Conservation (phyloP, 2,888 invertebrate species). For the Diploptera punctata region DNA sequence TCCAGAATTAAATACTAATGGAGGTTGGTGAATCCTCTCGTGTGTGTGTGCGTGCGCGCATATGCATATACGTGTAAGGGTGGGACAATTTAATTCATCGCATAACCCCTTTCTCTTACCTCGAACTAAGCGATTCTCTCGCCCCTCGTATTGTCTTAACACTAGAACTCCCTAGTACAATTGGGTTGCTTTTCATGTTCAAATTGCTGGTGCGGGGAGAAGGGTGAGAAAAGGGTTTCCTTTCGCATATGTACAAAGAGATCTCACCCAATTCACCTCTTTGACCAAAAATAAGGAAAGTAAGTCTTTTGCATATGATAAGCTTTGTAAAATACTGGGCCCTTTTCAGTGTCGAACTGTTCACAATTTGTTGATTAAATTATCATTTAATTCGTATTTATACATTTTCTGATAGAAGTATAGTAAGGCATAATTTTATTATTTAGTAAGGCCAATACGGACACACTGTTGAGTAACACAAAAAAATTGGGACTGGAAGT, state of each 20-base stretch:
- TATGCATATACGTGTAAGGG: no score
- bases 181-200: background rate
- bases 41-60: background rate
- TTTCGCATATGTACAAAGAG: background rate
- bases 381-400: no score
- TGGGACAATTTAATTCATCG: constrained; percentile 16
- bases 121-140: constrained; percentile 9
- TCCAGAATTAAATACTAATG: constrained; percentile 5
- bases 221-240: background rate
- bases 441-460: no score
- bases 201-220: background rate
- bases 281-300: background rate
- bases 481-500: no score
- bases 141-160: constrained; percentile 7
- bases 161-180: constrained; percentile 1
- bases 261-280: background rate
- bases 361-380: no score
- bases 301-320: background rate
- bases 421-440: no score
- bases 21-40: constrained; percentile 7
- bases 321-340: background rate
- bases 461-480: no score
- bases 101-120: background rate
- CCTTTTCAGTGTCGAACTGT: background rate
- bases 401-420: no score